These are phyloP conservation scores for Pocillopora damicornis DNA, from an alignment of 64 coral and sea anemone species.

Conservation along the genomic window DNA sequence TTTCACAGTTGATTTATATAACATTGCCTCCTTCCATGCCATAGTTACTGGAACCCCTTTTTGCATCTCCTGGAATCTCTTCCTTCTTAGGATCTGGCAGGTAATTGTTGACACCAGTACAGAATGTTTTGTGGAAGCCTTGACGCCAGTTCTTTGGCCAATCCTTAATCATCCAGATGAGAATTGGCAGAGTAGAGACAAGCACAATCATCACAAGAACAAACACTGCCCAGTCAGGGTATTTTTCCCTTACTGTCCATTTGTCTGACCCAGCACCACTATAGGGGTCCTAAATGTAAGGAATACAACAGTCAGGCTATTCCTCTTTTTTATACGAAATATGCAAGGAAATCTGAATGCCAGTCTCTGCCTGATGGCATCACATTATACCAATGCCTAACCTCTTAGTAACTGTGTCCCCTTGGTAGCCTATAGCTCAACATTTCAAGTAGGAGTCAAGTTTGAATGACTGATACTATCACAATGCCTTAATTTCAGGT, in stretches of 20 bases:
- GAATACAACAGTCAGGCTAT: not conserved
- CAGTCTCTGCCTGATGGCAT: too few relatives aligned
- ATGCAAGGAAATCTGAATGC: not conserved
- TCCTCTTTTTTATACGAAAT: not conserved
- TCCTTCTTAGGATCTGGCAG: slow-evolving; percentile 72
- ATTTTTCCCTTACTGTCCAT: slow-evolving; percentile 8
- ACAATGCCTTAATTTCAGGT: too few relatives aligned
- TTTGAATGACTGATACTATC: too few relatives aligned
- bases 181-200: slow-evolving; percentile 81
- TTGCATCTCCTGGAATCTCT: not conserved
- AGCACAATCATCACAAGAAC: slow-evolving; percentile 66
- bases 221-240: slow-evolving; percentile 84
- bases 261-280: slow-evolving; percentile 21
- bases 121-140: slow-evolving; percentile 80
- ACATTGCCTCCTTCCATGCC: not conserved
- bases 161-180: slow-evolving; percentile 86
- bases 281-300: slow-evolving; percentile 37
- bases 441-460: too few relatives aligned
- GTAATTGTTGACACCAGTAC: slow-evolving; percentile 86
- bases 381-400: too few relatives aligned
- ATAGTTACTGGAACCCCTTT: not conserved
- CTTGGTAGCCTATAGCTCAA: too few relatives aligned
- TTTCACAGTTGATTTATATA: not conserved
- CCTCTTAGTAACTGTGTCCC: too few relatives aligned
- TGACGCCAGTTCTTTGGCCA: slow-evolving; percentile 92